Base-by-base conservation (phyloP, 1,140 invertebrate species). In the Hylaeus anthracinus region DNA sequence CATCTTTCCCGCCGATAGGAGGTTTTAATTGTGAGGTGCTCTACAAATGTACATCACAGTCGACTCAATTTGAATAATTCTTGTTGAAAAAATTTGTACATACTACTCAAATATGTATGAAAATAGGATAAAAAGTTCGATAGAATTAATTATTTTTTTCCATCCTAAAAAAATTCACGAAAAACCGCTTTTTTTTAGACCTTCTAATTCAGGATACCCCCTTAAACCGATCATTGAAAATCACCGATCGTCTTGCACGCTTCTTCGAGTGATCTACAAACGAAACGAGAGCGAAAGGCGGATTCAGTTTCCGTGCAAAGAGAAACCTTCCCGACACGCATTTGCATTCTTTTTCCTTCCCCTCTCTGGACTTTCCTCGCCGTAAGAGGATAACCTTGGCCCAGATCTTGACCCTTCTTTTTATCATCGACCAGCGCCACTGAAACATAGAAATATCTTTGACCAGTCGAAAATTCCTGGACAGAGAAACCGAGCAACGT, bases 401-500 rank as follows among this genome's bases (percentile, higher is more conserved):
- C 85, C 72, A 84, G 86, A 86, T 87, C 78, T 87, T 87, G 85
- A 87, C 86, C 74, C 75, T 82, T 82, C 61, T 79, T 86, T 86
- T 86, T 64, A 65, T 86, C 73, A 63, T 10, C 67, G 48, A 14
- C 41, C 51, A 48, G n/a, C 41, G 26, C 39, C 51, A 41, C 26
- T 45, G 26, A 43, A 12, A 39, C 60, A 41, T 43, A 45, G 56
- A 71, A 71, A 58, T 67, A 10, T n/a, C 9, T 4, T 37, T 3
- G 55, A 8, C 51, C 6, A 37, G 41, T n/a, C 1, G 5, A 43
- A 70, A 58, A 63, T 74, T 82, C 55, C 51, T 65, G 8, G 10
- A 63, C 53, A 8, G 15, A 70, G 39, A 48, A 72, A 14, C 45
- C 0, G 8, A 5, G 6, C 61, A 72, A 51, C 5, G 10, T 66